Evolutionary conservation across 2,797 vertebrate species (phyloP), one percentile per base, ranked within the genome.

Genomic region (Luscinia megarhynchos): DNA sequence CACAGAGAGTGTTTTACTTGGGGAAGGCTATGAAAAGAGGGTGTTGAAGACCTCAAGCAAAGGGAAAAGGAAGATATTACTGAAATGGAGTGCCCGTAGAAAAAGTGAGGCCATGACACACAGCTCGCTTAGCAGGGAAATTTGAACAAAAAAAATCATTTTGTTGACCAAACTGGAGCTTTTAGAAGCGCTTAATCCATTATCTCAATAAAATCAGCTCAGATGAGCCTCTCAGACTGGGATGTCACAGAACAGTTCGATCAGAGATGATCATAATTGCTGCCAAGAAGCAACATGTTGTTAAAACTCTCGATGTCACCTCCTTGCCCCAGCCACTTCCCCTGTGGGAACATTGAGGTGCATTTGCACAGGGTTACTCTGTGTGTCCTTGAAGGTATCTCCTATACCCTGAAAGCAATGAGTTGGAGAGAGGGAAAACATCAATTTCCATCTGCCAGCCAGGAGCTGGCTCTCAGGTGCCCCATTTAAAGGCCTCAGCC

Each of bases 151-250:
- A 89, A 32, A 57, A 80, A 92, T 41, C 19, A 43, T 78, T 87
- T 62, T 91, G 67, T 94, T 95, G 93, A 79, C 91, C 86, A 58
- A 87, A 90, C 34, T 68, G 61, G 73, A 63, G 88, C 87, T 94
- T 90, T 95, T 84, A 76, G 81, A 84, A n/a, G 21, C 23, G 30
- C 48, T 96, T 95, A 76, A 91, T 94, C 70, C 79, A 41, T 94
- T 95, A 87, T 92, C 87, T 96, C 61, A 45, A 94, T 95, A 87
- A 95, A 96, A 96, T 94, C 86, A 87, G 7, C 87, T 81, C 92
- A 48, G 74, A 89, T 5, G 77, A 93, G 76, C 54, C 87, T 93
- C 90, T 96, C 32, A 34, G 78, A 73, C 68, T n/a, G 48, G 63
- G 62, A 84, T 94, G 84, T 91, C 93, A 89, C 75, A 46, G 83